Evolutionary conservation across 2,113 vertebrate genomes (phyloP).

Genomic region (Triplophysa siluroides): DNA sequence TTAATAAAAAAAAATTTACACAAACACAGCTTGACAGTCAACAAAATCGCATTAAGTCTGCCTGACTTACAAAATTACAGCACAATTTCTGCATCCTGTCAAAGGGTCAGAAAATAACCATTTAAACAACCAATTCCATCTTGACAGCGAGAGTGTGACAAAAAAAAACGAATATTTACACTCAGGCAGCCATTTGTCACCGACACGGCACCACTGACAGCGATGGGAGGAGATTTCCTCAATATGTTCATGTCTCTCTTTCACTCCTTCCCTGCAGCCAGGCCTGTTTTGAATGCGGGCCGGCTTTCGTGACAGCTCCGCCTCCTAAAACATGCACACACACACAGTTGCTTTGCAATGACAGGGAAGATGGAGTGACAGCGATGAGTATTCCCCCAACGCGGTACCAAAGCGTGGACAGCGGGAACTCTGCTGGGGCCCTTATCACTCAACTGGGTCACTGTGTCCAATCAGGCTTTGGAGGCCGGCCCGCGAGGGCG

Average conservation of each 20-base stretch:
- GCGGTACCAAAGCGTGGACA: constrained; percentile 24
- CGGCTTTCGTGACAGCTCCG: constrained; percentile 33
- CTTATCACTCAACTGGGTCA: constrained; percentile 73
- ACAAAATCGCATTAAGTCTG: no score
- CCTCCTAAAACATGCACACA: constrained; percentile 47
- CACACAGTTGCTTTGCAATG: constrained; percentile 45
- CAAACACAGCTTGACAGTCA: no score
- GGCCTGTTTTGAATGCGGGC: constrained; percentile 9
- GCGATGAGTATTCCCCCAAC: constrained; percentile 69
- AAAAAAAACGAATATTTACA: constrained; percentile 35
- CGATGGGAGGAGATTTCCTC: constrained; percentile 19
- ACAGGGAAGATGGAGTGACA: constrained; percentile 60
- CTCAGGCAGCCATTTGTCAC: constrained; percentile 39
- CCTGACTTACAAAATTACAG: background rate
- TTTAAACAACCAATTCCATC: constrained; percentile 20
- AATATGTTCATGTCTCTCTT: constrained; percentile 26
- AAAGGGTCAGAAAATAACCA: constrained; percentile 6
- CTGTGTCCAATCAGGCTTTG: constrained; percentile 70
- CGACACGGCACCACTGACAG: constrained; percentile 28
- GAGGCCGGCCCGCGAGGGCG: constrained; percentile 57
- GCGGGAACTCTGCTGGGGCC: constrained; percentile 49
- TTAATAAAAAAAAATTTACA: no score
- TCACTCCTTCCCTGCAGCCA: constrained; percentile 16
- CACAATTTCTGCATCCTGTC: background rate
- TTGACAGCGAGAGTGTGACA: constrained; percentile 4